Evolutionary conservation across 2,888 invertebrate genomes (phyloP).

Genomic region (Eilema caniola): DNA sequence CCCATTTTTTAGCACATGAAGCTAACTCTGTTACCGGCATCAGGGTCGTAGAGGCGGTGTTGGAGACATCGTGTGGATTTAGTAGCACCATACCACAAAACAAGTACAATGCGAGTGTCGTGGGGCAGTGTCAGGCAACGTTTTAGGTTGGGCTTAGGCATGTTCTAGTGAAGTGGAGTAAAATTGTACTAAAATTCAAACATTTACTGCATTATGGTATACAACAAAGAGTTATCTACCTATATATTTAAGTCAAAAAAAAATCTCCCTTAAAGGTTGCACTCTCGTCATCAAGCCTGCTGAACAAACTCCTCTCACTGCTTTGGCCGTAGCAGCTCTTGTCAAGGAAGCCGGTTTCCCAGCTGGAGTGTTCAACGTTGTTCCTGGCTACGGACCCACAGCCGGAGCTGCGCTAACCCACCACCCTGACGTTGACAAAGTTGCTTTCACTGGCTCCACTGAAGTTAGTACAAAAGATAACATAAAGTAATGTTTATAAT

Average conservation of each 20-base stretch:
- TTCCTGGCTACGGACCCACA: constrained; percentile 94
- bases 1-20: too few relatives aligned
- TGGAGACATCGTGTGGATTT: neutral
- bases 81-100: too few relatives aligned
- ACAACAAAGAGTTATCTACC: too few relatives aligned
- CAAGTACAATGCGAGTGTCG: too few relatives aligned
- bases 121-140: too few relatives aligned
- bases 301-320: constrained; percentile 97
- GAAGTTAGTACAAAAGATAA: constrained; percentile 64
- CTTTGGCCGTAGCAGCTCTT: constrained; percentile 94
- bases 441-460: constrained; percentile 91
- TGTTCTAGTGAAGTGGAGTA: too few relatives aligned
- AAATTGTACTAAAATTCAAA: neutral
- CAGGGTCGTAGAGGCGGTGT: too few relatives aligned
- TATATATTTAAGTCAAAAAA: neutral
- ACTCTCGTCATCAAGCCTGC: constrained; percentile 97
- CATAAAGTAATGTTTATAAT: neutral
- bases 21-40: too few relatives aligned
- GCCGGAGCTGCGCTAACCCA: constrained; percentile 93
- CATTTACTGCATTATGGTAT: neutral
- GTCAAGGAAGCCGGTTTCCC: constrained; percentile 96
- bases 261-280: constrained; percentile 86
- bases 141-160: too few relatives aligned
- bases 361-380: constrained; percentile 95
- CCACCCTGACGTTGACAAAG: constrained; percentile 93